Percentiles rank a stretch among this genome's conserved stretches.
phyloP scores from a whole-genome alignment of 2,797 vertebrate genomes.

The Pseudopleuronectes americanus region DNA sequence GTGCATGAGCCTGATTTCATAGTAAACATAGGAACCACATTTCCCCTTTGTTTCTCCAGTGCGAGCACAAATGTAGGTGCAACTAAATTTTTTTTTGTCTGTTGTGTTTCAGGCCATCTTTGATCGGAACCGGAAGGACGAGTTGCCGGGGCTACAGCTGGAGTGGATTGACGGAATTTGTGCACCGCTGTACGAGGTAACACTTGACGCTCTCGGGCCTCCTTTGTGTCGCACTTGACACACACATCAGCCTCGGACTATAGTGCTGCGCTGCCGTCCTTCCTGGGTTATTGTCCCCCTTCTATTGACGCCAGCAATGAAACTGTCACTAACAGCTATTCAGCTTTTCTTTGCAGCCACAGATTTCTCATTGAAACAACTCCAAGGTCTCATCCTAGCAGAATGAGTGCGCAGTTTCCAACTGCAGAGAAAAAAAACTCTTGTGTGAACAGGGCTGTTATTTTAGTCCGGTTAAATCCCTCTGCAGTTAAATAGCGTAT shows the following conservation, averaged over 20 bases:
- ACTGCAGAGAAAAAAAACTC: not conserved
- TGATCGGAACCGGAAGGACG: conserved; percentile 99
- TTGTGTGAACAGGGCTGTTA: too few species aligned
- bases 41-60: not conserved
- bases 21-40: not conserved
- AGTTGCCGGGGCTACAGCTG: conserved; percentile 94
- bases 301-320: conserved; percentile 58
- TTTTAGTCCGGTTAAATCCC: too few species aligned
- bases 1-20: conserved; percentile 1
- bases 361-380: conserved; percentile 41
- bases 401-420: conserved; percentile 51
- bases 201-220: conserved; percentile 35
- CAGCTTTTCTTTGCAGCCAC: conserved; percentile 36
- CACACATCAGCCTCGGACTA: conserved; percentile 49
- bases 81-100: conserved; percentile 23
- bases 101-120: conserved; percentile 93
- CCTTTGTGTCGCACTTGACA: conserved; percentile 22
- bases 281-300: conserved; percentile 49
- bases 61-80: conserved; percentile 3
- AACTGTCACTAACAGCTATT: conserved; percentile 51
- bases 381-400: conserved; percentile 66
- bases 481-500: too few species aligned
- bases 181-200: conserved; percentile 95
- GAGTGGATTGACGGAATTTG: conserved; percentile 99
- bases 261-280: conserved; percentile 44